Base-by-base conservation (phyloP, 2,113 vertebrate genomes). In the Myxocyprinus asiaticus region DNA sequence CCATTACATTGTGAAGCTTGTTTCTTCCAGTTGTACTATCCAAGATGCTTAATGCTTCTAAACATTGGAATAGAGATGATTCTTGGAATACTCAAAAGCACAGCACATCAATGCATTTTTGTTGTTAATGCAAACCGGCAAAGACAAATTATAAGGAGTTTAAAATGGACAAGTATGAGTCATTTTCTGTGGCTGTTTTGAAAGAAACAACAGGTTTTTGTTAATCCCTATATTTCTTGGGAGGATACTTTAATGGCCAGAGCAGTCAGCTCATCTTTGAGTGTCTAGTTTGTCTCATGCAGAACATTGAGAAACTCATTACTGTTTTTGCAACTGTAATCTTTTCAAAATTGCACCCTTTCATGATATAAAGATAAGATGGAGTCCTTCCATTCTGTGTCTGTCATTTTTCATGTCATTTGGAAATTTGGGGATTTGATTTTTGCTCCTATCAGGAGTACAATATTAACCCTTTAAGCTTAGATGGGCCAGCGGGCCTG, bases 281-380 rank as follows among this genome's bases (percentile, higher is more conserved):
- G 2, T 51, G 45, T 51, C 17, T 69, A 53, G 67, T 79, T 17
- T 64, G 47, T 59, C 69, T 58, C 7, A 65, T 14, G 11, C 43
- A 15, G 5, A 44, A 50, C 17, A 47, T 66, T 47, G 0, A 62
- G 64, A 55, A 70, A 53, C 76, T 82, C 63, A 62, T 59, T 70
- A 71, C 67, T 53, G 80, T 64, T 77, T 82, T 79, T 61, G 77
- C 67, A 76, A 15, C 68, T 70, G 33, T 69, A 50, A 44, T 71
- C 63, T 77, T 76, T 82, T 84, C 50, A 59, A 56, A 51, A 14
- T 76, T 76, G 59, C 80, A 79, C 62, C 77, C 45, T 70, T 82
- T 80, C 65, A 80, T 82, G 77, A 74, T 68, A 82, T 85, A 82
- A 85, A 85, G 80, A 64, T 64, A 67, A 80, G 67, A 77, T 64